Conservation (phyloP, 2,113 vertebrate genomes). For the Glaucidium brasilianum region DNA sequence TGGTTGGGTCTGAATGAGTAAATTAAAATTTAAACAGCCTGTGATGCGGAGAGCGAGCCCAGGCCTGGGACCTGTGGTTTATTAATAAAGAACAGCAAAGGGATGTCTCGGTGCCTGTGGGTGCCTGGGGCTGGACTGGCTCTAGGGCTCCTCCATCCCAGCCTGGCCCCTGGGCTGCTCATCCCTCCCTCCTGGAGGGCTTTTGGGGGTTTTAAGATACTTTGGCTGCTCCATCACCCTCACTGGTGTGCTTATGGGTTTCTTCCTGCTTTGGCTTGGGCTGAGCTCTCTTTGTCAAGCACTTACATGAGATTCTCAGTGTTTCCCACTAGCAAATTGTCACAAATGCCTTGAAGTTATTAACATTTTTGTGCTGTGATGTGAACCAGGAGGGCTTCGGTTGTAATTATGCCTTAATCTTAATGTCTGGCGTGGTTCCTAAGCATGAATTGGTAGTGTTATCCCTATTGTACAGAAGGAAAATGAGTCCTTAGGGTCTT, state of each 20-base stretch:
- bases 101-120: neutral
- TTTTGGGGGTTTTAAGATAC: neutral
- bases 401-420: rapidly evolving
- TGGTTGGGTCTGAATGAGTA: neutral
- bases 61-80: rapidly evolving
- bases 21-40: neutral
- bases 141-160: neutral
- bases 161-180: rapidly evolving
- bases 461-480: neutral
- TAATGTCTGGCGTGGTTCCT: neutral
- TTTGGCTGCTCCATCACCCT: neutral
- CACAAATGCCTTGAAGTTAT: rapidly evolving
- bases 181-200: neutral
- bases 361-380: rapidly evolving
- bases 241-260: rapidly evolving
- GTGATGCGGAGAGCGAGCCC: neutral
- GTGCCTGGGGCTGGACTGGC: too few species aligned
- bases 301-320: rapidly evolving
- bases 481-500: neutral
- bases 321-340: neutral
- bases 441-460: neutral
- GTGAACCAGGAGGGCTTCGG: rapidly evolving
- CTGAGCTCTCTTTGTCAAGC: neutral
- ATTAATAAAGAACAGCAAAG: neutral
- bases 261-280: neutral